These are phyloP conservation scores for Eretmodus cyanostictus DNA, from an alignment of 2,113 vertebrate genomes.

Conservation along the genomic window DNA sequence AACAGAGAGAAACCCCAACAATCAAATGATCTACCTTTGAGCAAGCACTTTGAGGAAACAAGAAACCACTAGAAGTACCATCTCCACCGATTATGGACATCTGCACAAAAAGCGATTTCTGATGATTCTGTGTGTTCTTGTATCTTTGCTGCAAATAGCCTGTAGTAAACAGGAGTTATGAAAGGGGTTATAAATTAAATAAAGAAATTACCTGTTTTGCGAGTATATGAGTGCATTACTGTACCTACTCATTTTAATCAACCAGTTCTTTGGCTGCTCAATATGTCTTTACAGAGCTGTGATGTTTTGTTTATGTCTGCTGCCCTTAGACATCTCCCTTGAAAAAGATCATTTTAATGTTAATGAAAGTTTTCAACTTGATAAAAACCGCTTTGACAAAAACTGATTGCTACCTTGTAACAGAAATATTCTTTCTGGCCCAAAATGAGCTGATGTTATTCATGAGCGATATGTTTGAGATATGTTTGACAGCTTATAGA, in stretches of 20 bases:
- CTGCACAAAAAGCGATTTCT: neutral
- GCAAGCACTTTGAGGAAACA: neutral
- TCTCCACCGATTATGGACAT: neutral
- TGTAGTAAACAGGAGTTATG: neutral
- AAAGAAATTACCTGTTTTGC: neutral
- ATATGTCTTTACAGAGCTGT: neutral
- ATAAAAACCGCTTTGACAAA: neutral
- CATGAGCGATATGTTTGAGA: neutral
- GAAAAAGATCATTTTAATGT: neutral
- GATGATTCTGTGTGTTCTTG: neutral
- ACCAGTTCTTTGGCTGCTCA: neutral
- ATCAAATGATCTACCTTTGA: neutral
- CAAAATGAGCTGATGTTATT: neutral
- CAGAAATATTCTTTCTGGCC: neutral
- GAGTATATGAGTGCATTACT: neutral
- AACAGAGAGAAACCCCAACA: neutral
- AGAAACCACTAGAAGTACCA: neutral
- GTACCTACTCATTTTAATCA: neutral
- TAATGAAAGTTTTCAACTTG: neutral
- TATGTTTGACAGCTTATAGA: neutral
- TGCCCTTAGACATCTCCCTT: neutral
- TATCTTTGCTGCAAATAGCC: neutral
- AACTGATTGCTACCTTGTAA: neutral
- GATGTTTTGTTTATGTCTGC: neutral
- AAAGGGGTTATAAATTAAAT: neutral